Conservation (phyloP, 2,888 invertebrate species). For the Aleiodes alternator region DNA sequence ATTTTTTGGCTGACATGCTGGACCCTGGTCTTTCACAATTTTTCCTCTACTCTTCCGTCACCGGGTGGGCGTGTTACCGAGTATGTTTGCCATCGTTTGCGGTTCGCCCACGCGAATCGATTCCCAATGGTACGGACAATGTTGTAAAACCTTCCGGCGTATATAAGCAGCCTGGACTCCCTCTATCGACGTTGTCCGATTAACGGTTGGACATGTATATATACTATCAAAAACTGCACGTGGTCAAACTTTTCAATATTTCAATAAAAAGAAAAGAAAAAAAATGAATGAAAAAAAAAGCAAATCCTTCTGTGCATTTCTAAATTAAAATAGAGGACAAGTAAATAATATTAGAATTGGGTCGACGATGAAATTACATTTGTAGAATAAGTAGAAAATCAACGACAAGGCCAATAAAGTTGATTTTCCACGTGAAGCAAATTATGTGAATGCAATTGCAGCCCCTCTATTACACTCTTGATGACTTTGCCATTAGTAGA, state of each 20-base stretch:
- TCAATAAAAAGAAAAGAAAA: not conserved
- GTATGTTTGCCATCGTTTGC: slow-evolving; percentile 36
- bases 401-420: slow-evolving; percentile 20
- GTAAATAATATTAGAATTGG: not conserved
- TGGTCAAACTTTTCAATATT: slow-evolving; percentile 14
- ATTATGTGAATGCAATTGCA: slow-evolving; percentile 22
- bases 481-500: slow-evolving; percentile 1
- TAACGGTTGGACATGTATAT: slow-evolving; percentile 36
- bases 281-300: too few relatives aligned
- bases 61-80: slow-evolving; percentile 37
- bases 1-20: slow-evolving; percentile 25
- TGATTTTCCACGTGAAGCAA: slow-evolving; percentile 17
- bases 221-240: slow-evolving; percentile 20
- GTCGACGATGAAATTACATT: not conserved
- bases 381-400: not conserved
- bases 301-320: not conserved
- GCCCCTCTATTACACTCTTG: not conserved
- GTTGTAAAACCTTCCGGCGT: slow-evolving; percentile 44
- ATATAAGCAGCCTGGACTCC: slow-evolving; percentile 18
- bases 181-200: slow-evolving; percentile 38
- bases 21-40: slow-evolving; percentile 30
- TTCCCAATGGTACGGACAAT: slow-evolving; percentile 58
- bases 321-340: not conserved
- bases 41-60: slow-evolving; percentile 34
- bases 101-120: slow-evolving; percentile 65